These are phyloP conservation scores for Grammomys surdaster DNA, from an alignment of 2,113 vertebrate species.

Conservation along the genomic window DNA sequence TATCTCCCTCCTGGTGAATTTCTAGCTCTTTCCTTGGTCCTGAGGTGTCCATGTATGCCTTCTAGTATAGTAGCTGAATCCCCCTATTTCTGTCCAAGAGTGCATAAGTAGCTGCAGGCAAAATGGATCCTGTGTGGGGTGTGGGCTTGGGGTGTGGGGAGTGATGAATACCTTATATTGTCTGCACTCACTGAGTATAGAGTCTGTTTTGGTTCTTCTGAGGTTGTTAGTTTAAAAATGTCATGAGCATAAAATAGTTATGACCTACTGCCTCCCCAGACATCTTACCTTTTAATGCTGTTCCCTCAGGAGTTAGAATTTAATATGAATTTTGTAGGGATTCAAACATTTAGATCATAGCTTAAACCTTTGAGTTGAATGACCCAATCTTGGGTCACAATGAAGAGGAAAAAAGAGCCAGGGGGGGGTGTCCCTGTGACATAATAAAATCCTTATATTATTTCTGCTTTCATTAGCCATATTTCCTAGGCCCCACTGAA, in stretches of 20 bases:
- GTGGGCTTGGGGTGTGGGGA: too few species aligned
- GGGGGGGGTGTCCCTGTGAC: background rate
- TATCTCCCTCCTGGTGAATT: background rate
- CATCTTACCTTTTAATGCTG: background rate
- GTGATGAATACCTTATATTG: accelerated
- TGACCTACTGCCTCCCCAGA: too few species aligned
- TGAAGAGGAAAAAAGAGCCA: too few species aligned
- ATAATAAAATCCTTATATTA: background rate
- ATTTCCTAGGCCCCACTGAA: background rate
- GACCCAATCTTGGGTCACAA: background rate
- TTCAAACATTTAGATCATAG: background rate
- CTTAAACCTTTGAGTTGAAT: background rate
- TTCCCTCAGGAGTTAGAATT: background rate
- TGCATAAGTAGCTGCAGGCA: background rate
- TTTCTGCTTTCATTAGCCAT: background rate
- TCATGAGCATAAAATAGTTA: too few species aligned
- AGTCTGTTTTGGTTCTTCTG: background rate
- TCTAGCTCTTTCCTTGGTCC: background rate
- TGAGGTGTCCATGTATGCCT: background rate
- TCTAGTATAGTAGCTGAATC: background rate
- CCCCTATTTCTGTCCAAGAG: background rate
- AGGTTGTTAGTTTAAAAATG: background rate
- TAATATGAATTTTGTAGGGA: background rate
- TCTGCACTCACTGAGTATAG: background rate
- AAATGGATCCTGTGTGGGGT: too few species aligned